These are phyloP conservation scores for Drosophila mulleri DNA, from an alignment of 2,888 invertebrate genomes.

Conservation along the genomic window DNA sequence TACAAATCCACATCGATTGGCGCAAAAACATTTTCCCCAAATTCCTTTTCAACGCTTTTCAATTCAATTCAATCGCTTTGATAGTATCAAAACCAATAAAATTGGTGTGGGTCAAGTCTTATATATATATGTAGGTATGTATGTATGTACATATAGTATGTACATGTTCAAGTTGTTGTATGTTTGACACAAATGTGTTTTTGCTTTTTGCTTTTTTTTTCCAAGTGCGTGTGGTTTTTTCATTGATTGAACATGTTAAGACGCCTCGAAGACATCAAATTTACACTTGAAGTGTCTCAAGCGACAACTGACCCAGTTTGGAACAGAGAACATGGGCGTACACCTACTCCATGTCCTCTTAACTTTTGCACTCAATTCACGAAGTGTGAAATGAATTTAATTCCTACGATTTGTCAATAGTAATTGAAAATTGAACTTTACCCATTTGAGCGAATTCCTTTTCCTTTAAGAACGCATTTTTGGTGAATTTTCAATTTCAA, in stretches of 20 bases:
- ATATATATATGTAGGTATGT: slow-evolving; percentile 27
- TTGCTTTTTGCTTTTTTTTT: slow-evolving; percentile 22
- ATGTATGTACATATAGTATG: not conserved
- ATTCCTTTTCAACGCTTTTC: slow-evolving; percentile 51
- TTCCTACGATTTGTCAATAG: slow-evolving; percentile 27
- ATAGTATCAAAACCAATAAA: slow-evolving; percentile 62
- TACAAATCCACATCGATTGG: slow-evolving; percentile 50
- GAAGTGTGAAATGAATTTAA: slow-evolving; percentile 54
- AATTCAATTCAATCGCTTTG: slow-evolving; percentile 69
- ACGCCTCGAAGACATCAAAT: slow-evolving; percentile 67
- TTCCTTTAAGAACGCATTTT: slow-evolving; percentile 29
- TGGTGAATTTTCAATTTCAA: slow-evolving; percentile 2
- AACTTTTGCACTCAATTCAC: slow-evolving; percentile 34
- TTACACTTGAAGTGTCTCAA: slow-evolving; percentile 69
- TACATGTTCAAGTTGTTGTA: slow-evolving; percentile 11
- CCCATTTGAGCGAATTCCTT: slow-evolving; percentile 24
- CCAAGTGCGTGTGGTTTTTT: slow-evolving; percentile 63
- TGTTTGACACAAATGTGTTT: slow-evolving; percentile 26
- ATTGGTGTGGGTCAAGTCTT: slow-evolving; percentile 21
- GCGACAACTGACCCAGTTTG: slow-evolving; percentile 46
- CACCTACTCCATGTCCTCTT: not conserved
- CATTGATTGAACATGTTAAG: slow-evolving; percentile 72
- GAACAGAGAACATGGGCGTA: slow-evolving; percentile 14
- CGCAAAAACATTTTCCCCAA: slow-evolving; percentile 28
- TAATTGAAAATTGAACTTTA: slow-evolving; percentile 26